Evolutionary conservation across 2,113 vertebrate species (phyloP).

Genomic region (Redunca redunca): DNA sequence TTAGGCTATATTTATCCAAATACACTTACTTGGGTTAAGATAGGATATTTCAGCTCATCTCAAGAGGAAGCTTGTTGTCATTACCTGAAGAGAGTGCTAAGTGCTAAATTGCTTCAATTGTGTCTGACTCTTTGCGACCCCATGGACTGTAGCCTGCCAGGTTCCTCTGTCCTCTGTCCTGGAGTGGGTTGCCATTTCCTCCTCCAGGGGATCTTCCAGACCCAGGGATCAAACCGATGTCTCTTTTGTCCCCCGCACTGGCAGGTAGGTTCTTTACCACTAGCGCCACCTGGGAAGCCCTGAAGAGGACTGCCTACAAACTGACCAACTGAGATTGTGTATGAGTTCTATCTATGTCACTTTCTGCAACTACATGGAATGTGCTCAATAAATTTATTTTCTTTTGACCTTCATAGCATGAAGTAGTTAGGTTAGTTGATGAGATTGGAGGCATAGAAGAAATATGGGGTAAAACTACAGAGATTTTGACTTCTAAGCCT

Average conservation of each 20-base stretch:
- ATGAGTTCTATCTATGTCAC: not conserved
- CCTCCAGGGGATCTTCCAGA: not conserved
- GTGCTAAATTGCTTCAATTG: not conserved
- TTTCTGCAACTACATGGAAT: not conserved
- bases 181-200: not conserved
- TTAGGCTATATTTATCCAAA: too few relatives aligned
- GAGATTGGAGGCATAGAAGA: not conserved
- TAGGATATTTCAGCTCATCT: not conserved
- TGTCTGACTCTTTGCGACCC: not conserved
- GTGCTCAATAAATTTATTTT: not conserved
- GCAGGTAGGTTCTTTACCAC: not conserved
- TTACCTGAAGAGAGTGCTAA: not conserved
- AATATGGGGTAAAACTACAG: not conserved
- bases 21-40: not conserved
- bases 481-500: not conserved
- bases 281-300: accelerated
- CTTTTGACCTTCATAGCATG: not conserved
- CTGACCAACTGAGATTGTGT: not conserved
- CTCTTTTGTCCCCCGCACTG: not conserved
- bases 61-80: not conserved
- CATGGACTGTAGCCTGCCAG: not conserved
- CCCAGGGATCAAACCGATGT: not conserved
- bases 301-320: not conserved
- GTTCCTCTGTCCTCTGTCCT: not conserved
- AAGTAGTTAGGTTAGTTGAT: not conserved